Percentiles rank a stretch among this genome's conserved stretches.
These are phyloP conservation scores for Monochamus alternatus DNA, from an alignment of 2,888 invertebrate genomes.

Conservation along the genomic window DNA sequence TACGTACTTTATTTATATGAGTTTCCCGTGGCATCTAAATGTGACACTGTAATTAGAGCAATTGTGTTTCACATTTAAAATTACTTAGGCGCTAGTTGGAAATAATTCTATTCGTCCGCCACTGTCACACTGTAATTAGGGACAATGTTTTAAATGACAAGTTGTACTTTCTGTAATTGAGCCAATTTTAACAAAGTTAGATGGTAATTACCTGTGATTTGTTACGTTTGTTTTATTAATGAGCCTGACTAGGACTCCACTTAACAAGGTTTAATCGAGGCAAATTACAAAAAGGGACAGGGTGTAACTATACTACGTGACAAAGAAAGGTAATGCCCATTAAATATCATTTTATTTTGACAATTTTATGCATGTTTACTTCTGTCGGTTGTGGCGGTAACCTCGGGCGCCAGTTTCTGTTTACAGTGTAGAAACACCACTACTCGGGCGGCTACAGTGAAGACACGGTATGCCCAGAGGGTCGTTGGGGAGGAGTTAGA, in stretches of 20 bases:
- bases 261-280: neutral
- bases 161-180: constrained; percentile 42
- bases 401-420: no score
- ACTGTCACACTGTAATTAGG: constrained; percentile 35
- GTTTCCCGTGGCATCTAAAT: constrained; percentile 30
- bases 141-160: constrained; percentile 37
- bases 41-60: constrained; percentile 40
- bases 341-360: no score
- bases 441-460: no score
- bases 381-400: no score
- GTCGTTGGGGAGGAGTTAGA: no score
- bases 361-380: no score
- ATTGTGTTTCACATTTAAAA: constrained; percentile 38
- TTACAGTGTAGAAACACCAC: no score
- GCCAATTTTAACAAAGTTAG: constrained; percentile 32
- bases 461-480: no score
- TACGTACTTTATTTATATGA: constrained; percentile 29
- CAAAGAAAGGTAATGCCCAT: no score
- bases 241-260: constrained; percentile 5
- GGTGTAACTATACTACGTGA: no score
- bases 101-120: constrained; percentile 32
- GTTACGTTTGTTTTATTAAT: constrained; percentile 39
- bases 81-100: constrained; percentile 38
- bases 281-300: no score
- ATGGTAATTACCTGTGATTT: constrained; percentile 38